Conservation (phyloP, 2,888 invertebrate genomes). For the Microctonus aethiopoides region DNA sequence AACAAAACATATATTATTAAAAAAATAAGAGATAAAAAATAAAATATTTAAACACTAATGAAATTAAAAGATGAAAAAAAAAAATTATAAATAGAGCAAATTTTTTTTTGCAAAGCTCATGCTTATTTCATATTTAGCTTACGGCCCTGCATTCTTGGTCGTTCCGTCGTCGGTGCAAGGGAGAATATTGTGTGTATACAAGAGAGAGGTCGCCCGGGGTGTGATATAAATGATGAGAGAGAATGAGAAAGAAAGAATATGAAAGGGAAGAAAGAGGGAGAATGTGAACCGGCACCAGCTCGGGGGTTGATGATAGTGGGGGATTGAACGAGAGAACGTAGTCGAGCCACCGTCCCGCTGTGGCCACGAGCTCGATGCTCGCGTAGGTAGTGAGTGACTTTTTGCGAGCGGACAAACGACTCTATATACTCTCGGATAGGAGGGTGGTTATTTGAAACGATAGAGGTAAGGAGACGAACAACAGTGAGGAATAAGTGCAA, state of each 20-base stretch:
- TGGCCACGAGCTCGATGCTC: constrained; percentile 64
- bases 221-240: constrained; percentile 15
- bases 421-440: constrained; percentile 29
- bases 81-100: too few species aligned
- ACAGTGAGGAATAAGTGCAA: not conserved
- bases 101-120: not conserved
- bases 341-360: constrained; percentile 67
- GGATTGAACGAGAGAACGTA: constrained; percentile 58
- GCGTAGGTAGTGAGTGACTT: constrained; percentile 64
- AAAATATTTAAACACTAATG: too few species aligned
- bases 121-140: not conserved
- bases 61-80: too few species aligned
- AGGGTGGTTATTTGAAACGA: constrained; percentile 13
- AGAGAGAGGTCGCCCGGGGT: constrained; percentile 34
- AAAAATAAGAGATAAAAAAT: too few species aligned
- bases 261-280: constrained; percentile 1
- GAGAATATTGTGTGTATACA: constrained; percentile 23
- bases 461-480: not conserved
- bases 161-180: constrained; percentile 20
- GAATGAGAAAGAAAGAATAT: constrained; percentile 32
- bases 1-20: too few species aligned
- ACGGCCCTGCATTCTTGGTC: constrained; percentile 40
- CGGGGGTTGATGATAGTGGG: constrained; percentile 23
- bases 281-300: constrained; percentile 8
- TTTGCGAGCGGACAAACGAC: constrained; percentile 49